Evolutionary conservation across 1,140 invertebrate genomes (phyloP).

Genomic region (Cepaea nemoralis): DNA sequence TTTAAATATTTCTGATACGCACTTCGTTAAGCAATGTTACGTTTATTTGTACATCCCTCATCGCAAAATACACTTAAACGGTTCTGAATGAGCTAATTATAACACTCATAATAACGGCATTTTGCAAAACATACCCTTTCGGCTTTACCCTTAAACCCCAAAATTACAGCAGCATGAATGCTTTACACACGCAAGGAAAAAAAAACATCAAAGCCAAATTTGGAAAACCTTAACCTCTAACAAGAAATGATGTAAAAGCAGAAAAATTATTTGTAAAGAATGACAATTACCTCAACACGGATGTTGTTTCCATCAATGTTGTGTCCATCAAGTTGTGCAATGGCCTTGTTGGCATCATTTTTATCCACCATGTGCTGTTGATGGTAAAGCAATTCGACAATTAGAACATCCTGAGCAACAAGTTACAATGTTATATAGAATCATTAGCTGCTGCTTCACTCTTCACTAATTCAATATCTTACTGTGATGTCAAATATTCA

Average conservation of each 20-base stretch:
- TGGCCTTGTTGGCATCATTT: slow-evolving; percentile 88
- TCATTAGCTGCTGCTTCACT: no score
- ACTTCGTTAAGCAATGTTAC: not conserved
- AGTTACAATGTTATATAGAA: no score
- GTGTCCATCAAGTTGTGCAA: slow-evolving; percentile 90
- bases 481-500: no score
- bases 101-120: not conserved
- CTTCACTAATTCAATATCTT: no score
- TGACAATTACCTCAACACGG: slow-evolving; percentile 84
- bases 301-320: slow-evolving; percentile 89
- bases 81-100: not conserved
- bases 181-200: not conserved
- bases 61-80: not conserved
- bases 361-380: slow-evolving; percentile 92
- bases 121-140: not conserved
- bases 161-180: not conserved
- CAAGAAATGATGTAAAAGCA: not conserved
- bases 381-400: slow-evolving; percentile 47
- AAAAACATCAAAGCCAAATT: not conserved
- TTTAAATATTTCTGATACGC: not conserved
- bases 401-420: no score
- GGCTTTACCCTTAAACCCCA: not conserved
- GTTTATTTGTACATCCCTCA: not conserved
- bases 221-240: slow-evolving; percentile 6
- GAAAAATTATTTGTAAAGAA: not conserved